Evolutionary conservation across 35 echinoderm and acorn worm genomes (phyloP), one percentile per base, ranked within the genome.

Genomic region (Apostichopus japonicus): DNA sequence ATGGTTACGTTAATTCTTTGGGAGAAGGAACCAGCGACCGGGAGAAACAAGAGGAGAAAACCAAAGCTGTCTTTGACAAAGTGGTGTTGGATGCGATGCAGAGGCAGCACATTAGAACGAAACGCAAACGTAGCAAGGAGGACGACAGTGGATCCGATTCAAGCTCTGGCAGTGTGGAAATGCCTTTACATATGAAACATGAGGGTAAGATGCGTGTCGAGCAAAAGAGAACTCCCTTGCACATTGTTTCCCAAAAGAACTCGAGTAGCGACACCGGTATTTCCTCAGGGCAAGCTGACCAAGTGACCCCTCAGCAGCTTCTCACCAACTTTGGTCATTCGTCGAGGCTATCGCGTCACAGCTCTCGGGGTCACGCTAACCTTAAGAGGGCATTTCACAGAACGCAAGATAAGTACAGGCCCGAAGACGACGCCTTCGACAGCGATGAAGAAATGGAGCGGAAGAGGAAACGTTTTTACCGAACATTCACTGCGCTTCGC

Each of bases 401-500:
- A 51, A 25, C 27, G 10, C 86, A 87, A 71, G 86, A 87, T 4
- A 87, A 87, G 57, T 57, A 87, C 56, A 62, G 86, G 56, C 14
- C 78, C 13, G 58, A 65, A 13, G 10, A 24, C 10, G 86, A 87
- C 1, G 23, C 6, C n/a, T 65, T 57, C 13, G 77, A 70, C 44
- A 86, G 79, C 58, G 92, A 71, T 76, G 58, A 58, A 25, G 79
- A 93, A n/a, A 53, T 51, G 54, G 92, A 93, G 21, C 54, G 86
- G 7, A 98, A 98, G 67, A 62, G 94, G 55, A 91, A 90, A 54
- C 88, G 96, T 3, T 98, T 98, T 62, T 91, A 93, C 71, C 53
- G 96, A 23, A 98, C 96, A 23, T 98, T 98, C 70, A 72, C 88
- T 5, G 84, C 94, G 8, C 83, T 98, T 6, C 79, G 94, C 6